Evolutionary conservation across 2,888 invertebrate genomes (phyloP).

Genomic region (Scaptomyza flava): DNA sequence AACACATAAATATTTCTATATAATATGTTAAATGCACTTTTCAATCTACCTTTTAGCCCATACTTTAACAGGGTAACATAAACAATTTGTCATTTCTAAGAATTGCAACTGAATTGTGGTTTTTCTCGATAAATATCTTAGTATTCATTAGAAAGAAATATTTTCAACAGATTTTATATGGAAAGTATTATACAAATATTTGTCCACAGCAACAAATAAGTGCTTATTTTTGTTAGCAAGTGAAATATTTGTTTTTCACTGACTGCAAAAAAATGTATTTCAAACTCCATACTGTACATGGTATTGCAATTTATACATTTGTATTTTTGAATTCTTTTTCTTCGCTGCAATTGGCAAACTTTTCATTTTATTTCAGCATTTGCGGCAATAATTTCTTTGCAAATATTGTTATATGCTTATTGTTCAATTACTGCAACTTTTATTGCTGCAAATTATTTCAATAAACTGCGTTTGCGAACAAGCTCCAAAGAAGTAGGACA

Average conservation of each 20-base stretch:
- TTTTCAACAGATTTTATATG: not conserved
- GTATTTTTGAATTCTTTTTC: not conserved
- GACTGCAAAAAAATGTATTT: constrained; percentile 25
- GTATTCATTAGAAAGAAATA: not conserved
- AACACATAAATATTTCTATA: too few relatives aligned
- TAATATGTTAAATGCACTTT: too few relatives aligned
- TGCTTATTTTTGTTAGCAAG: constrained; percentile 2
- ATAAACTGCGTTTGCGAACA: constrained; percentile 25
- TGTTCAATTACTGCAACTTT: constrained; percentile 47
- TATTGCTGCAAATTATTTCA: constrained; percentile 50
- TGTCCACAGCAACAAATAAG: constrained; percentile 2
- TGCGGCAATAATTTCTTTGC: constrained; percentile 36
- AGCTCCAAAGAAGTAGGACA: constrained; percentile 28
- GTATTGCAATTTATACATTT: constrained; percentile 4
- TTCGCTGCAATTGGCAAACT: constrained; percentile 15
- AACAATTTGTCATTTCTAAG: not conserved
- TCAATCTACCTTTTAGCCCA: not conserved
- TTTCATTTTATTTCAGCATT: constrained; percentile 14
- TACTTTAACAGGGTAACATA: not conserved
- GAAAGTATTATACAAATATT: constrained; percentile 10
- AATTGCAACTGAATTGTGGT: not conserved
- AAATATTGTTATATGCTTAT: constrained; percentile 32
- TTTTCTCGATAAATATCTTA: not conserved
- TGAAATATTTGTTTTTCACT: constrained; percentile 27
- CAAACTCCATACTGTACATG: constrained; percentile 1